Evolutionary conservation across 2,888 invertebrate genomes (phyloP).

Genomic region (Callyntrura guangdongensis): DNA sequence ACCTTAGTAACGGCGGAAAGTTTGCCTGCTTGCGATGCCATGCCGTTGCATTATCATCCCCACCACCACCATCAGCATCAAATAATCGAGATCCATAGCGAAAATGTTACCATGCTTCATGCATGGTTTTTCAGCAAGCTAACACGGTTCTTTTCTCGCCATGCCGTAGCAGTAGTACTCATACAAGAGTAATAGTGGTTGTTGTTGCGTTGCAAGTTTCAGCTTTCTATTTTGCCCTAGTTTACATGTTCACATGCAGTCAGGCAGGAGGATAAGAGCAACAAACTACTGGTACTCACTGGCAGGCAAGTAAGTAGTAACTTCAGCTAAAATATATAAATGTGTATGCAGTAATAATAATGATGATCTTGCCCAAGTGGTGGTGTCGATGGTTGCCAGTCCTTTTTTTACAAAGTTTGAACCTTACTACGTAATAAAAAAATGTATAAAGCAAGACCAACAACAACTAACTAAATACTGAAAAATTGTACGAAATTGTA

Average conservation of each 20-base stretch:
- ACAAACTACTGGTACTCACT: slow-evolving; percentile 11
- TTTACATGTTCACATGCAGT: slow-evolving; percentile 80
- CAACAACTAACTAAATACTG: not conserved
- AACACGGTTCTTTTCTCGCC: slow-evolving; percentile 74
- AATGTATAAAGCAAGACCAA: not conserved
- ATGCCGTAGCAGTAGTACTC: not conserved
- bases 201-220: slow-evolving; percentile 40
- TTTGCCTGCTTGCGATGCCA: slow-evolving; percentile 16
- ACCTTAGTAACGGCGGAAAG: slow-evolving; percentile 48
- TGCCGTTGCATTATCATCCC: not conserved
- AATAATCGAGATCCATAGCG: slow-evolving; percentile 71
- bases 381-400: slow-evolving; percentile 49
- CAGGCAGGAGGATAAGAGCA: slow-evolving; percentile 65
- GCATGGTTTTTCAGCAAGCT: slow-evolving; percentile 69
- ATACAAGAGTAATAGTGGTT: slow-evolving; percentile 18
- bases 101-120: slow-evolving; percentile 79
- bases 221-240: slow-evolving; percentile 83
- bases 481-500: not conserved
- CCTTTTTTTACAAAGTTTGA: slow-evolving; percentile 28
- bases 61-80: slow-evolving; percentile 4
- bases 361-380: slow-evolving; percentile 60
- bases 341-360: slow-evolving; percentile 47
- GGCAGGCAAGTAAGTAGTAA: slow-evolving; percentile 43
- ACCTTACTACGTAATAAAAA: slow-evolving; percentile 33
- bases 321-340: slow-evolving; percentile 46